Percentiles rank a stretch among this genome's conserved stretches.
Conservation (phyloP, 2,888 invertebrate species). For the Urechis unicinctus region DNA sequence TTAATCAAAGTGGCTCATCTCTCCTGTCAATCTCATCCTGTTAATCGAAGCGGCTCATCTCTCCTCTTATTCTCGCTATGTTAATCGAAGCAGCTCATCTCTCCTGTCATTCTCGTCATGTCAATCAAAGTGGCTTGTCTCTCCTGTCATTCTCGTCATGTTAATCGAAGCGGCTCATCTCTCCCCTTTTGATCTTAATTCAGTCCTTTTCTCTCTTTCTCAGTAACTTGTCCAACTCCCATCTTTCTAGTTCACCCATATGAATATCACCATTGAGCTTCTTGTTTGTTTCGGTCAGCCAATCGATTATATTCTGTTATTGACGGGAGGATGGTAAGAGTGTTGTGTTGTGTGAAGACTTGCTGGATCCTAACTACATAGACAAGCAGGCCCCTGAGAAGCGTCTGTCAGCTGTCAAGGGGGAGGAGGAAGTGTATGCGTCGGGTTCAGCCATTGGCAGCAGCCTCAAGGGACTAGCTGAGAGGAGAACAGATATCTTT, state of each 20-base stretch:
- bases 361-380: constrained; percentile 94
- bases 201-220: no score
- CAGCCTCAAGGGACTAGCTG: constrained; percentile 89
- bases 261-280: no score
- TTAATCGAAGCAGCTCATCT: neutral
- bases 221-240: no score
- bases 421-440: constrained; percentile 74
- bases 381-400: constrained; percentile 79
- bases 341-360: constrained; percentile 56
- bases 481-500: constrained; percentile 99
- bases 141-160: neutral
- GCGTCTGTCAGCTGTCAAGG: constrained; percentile 77
- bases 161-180: no score
- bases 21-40: neutral
- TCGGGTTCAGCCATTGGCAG: constrained; percentile 78
- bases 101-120: neutral
- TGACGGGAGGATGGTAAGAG: no score
- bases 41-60: neutral
- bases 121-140: neutral
- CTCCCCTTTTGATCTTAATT: no score
- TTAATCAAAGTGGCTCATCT: neutral
- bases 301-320: no score
- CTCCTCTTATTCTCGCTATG: neutral
- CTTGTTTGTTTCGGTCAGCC: no score
- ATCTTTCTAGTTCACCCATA: no score